A percentile compares a stretch with the other conserved stretches of the same genome.
phyloP scores from a whole-genome alignment of 2,797 vertebrate genomes.

The Mus caroli region DNA sequence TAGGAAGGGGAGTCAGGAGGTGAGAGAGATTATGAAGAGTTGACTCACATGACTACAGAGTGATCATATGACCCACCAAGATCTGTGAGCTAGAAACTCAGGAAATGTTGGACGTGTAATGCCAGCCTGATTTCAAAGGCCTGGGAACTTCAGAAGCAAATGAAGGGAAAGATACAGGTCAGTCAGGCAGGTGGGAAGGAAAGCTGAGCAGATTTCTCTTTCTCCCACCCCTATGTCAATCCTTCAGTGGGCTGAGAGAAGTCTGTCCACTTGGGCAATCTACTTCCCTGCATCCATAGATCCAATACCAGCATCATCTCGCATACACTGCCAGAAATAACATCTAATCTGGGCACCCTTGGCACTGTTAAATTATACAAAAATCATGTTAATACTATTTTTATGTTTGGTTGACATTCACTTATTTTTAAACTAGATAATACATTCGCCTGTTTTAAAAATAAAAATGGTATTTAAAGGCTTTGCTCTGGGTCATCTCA shows the following conservation, averaged over 20 bases:
- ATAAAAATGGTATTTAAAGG: not conserved
- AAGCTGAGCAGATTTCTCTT: not conserved
- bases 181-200: not conserved
- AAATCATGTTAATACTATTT: not conserved
- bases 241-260: not conserved
- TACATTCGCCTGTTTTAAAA: slow-evolving; percentile 3
- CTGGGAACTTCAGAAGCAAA: not conserved
- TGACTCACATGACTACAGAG: not conserved
- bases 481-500: not conserved
- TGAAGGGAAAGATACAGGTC: not conserved
- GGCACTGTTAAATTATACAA: not conserved
- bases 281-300: not conserved
- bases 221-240: not conserved
- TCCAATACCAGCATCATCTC: not conserved
- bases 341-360: not conserved
- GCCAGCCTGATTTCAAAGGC: not conserved
- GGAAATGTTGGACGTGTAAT: accelerated
- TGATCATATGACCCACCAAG: not conserved
- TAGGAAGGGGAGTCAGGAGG: not conserved
- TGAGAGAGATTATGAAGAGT: not conserved
- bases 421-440: slow-evolving; percentile 28
- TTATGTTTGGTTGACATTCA: not conserved
- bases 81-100: not conserved
- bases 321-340: not conserved
- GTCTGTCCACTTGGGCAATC: not conserved